Conservation (phyloP, 2,888 invertebrate genomes). For the Agelastica alni region DNA sequence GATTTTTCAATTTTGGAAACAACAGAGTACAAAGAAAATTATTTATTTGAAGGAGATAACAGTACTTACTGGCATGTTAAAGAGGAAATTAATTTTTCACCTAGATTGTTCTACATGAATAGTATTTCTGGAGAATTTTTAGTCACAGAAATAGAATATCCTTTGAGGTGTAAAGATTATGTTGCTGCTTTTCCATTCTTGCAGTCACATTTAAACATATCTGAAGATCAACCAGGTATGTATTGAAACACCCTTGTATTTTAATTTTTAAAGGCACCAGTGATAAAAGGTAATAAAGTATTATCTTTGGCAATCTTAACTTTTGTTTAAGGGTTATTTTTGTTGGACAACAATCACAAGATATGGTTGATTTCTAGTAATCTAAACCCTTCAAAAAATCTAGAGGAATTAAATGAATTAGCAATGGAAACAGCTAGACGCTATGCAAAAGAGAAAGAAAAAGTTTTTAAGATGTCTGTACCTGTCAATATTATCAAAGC, state of each 20-base stretch:
- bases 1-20: constrained; percentile 30
- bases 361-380: constrained; percentile 42
- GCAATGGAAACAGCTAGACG: constrained; percentile 29
- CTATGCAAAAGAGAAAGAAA: constrained; percentile 34
- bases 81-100: constrained; percentile 28
- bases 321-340: constrained; percentile 21
- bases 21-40: constrained; percentile 32
- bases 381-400: constrained; percentile 13
- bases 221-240: constrained; percentile 40
- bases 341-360: constrained; percentile 39
- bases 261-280: too few relatives aligned
- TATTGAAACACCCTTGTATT: too few relatives aligned
- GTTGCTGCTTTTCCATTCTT: constrained; percentile 42
- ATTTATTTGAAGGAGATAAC: constrained; percentile 25
- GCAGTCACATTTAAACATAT: constrained; percentile 40
- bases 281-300: too few relatives aligned
- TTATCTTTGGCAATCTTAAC: neutral
- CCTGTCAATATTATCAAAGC: constrained; percentile 30
- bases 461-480: constrained; percentile 14
- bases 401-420: constrained; percentile 29
- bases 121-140: constrained; percentile 38
- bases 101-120: constrained; percentile 43
- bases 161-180: constrained; percentile 30
- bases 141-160: constrained; percentile 39
- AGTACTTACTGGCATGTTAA: constrained; percentile 22